Conservation (phyloP, 1,140 invertebrate species). For the Drosophila erecta region DNA sequence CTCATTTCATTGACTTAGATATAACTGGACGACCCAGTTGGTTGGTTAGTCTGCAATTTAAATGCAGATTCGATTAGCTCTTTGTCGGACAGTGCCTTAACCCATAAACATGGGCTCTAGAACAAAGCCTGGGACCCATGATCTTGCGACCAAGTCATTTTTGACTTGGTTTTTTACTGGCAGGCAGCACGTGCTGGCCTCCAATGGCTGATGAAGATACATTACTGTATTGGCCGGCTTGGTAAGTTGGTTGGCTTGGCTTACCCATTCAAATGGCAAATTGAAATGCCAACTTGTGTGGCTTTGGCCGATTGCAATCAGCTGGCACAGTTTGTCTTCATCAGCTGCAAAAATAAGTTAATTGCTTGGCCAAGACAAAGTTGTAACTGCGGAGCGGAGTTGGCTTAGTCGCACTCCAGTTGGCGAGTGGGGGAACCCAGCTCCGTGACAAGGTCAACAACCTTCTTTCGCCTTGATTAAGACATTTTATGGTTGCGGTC, state of each 20-base stretch:
- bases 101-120: conserved; percentile 32
- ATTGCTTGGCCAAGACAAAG: conserved; percentile 58
- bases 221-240: conserved; percentile 8
- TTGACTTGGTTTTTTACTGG: conserved; percentile 16
- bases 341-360: conserved; percentile 77
- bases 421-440: conserved; percentile 21
- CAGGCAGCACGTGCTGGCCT: conserved; percentile 40
- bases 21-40: conserved; percentile 57
- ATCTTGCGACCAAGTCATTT: background rate
- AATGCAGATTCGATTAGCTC: conserved; percentile 41
- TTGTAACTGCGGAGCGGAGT: conserved; percentile 19
- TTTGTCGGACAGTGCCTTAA: conserved; percentile 24
- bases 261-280: conserved; percentile 34
- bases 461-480: conserved; percentile 62
- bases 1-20: conserved; percentile 49
- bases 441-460: conserved; percentile 68
- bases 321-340: conserved; percentile 74
- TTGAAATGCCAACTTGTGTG: conserved; percentile 65
- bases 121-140: conserved; percentile 32
- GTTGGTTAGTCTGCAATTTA: conserved; percentile 60
- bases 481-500: conserved; percentile 53
- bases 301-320: conserved; percentile 69
- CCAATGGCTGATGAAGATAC: conserved; percentile 22
- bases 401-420: conserved; percentile 38
- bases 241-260: conserved; percentile 1